Conservation (phyloP, 2,888 invertebrate species). For the Gryllus longicercus region DNA sequence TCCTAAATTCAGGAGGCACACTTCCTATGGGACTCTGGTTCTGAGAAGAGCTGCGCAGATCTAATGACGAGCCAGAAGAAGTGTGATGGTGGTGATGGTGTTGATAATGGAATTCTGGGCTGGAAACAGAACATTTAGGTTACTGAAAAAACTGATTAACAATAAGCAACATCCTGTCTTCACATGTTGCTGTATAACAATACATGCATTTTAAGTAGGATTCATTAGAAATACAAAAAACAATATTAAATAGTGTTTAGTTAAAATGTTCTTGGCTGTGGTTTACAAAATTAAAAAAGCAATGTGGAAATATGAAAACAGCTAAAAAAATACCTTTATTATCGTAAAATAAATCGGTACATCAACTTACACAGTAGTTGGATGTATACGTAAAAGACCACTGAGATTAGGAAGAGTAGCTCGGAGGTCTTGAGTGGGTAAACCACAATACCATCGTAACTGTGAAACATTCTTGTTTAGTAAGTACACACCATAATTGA, state of each 20-base stretch:
- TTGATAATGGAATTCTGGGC: conserved; percentile 26
- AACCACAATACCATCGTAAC: conserved; percentile 70
- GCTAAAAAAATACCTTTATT: neutral
- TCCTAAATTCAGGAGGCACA: conserved; percentile 23
- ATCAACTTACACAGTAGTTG: neutral
- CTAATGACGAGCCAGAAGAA: conserved; percentile 37
- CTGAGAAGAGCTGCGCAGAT: conserved; percentile 33
- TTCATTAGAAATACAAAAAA: neutral
- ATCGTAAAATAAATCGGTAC: neutral
- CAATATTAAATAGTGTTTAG: neutral
- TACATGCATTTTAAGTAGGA: too few relatives aligned
- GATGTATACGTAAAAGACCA: conserved; percentile 51
- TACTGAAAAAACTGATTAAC: too few relatives aligned
- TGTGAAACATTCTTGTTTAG: conserved; percentile 94
- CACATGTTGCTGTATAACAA: too few relatives aligned
- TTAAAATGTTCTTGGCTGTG: neutral
- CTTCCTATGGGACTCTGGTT: conserved; percentile 35
- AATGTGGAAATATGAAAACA: too few relatives aligned
- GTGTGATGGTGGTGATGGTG: conserved; percentile 27
- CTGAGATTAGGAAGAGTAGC: conserved; percentile 74
- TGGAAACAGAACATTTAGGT: conserved; percentile 2
- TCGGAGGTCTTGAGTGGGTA: conserved; percentile 69
- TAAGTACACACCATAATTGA: conserved; percentile 86
- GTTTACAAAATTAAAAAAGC: too few relatives aligned
- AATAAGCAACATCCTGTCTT: too few relatives aligned